A percentile compares a stretch with the other conserved stretches of the same genome.
phyloP scores from a whole-genome alignment of 1,140 invertebrate genomes.

The Papilio machaon region DNA sequence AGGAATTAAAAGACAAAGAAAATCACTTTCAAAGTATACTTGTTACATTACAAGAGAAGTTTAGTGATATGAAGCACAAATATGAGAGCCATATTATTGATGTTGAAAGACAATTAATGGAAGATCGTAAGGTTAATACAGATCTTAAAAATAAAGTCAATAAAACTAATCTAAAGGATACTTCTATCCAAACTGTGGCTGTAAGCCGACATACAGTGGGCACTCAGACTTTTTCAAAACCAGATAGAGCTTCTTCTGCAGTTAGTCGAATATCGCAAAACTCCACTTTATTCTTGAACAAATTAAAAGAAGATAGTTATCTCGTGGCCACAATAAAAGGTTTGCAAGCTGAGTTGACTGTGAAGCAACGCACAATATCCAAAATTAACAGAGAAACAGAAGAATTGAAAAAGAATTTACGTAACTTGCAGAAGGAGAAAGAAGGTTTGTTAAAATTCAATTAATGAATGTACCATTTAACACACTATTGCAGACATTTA shows the following conservation, averaged over 20 bases:
- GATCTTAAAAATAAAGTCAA: constrained; percentile 82
- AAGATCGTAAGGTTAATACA: constrained; percentile 82
- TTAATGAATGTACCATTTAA: neutral
- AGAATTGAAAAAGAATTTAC: constrained; percentile 88
- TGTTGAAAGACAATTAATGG: constrained; percentile 85
- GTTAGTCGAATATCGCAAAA: constrained; percentile 80
- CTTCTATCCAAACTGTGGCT: constrained; percentile 64
- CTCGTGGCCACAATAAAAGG: constrained; percentile 89
- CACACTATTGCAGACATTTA: no score
- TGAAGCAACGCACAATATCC: constrained; percentile 87
- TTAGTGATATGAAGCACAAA: constrained; percentile 88
- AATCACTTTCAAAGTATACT: constrained; percentile 86
- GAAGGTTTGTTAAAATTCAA: constrained; percentile 80
- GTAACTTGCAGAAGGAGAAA: constrained; percentile 88
- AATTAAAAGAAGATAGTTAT: constrained; percentile 88
- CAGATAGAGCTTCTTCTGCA: constrained; percentile 68
- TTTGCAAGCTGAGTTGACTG: constrained; percentile 86
- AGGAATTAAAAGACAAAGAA: constrained; percentile 86
- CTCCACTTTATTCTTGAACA: constrained; percentile 81
- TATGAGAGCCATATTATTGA: constrained; percentile 89
- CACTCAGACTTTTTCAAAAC: constrained; percentile 70
- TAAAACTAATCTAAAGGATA: constrained; percentile 60
- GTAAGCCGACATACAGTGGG: constrained; percentile 50
- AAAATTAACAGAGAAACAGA: constrained; percentile 88
- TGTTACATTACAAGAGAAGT: constrained; percentile 87